Evolutionary conservation across 2,888 invertebrate genomes (phyloP).

Genomic region (Orgyia antiqua): DNA sequence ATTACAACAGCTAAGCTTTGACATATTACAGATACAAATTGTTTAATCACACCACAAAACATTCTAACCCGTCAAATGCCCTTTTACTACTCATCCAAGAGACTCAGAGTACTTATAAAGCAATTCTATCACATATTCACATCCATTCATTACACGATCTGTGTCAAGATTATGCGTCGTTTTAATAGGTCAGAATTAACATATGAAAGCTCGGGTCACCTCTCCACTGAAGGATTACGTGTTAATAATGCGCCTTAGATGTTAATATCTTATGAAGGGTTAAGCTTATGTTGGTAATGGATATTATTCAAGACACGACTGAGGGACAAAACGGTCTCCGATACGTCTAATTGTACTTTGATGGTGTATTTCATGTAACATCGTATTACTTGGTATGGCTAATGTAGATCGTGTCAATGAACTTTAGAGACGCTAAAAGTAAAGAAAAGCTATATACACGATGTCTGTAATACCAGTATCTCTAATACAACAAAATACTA

Average conservation of each 20-base stretch:
- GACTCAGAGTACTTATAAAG: slow-evolving; percentile 21
- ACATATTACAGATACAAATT: no score
- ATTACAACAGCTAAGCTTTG: no score
- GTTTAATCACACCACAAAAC: not conserved
- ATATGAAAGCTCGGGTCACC: slow-evolving; percentile 62
- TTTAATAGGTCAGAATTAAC: slow-evolving; percentile 66
- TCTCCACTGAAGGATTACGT: slow-evolving; percentile 55
- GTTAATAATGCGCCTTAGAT: slow-evolving; percentile 62
- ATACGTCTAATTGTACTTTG: slow-evolving; percentile 47
- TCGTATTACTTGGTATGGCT: slow-evolving; percentile 21
- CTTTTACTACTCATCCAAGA: not conserved
- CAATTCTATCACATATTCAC: slow-evolving; percentile 42
- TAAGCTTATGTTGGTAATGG: slow-evolving; percentile 55
- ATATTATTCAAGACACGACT: slow-evolving; percentile 53
- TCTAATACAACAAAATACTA: no score
- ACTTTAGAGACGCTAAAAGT: no score
- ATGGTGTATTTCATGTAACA: slow-evolving; percentile 37
- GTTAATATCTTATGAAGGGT: slow-evolving; percentile 62
- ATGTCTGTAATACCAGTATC: no score
- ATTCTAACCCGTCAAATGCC: not conserved
- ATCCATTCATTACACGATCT: slow-evolving; percentile 44
- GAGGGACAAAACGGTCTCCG: slow-evolving; percentile 44
- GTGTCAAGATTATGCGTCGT: slow-evolving; percentile 47
- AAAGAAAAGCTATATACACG: no score
- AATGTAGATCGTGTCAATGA: slow-evolving; percentile 5